Conservation (phyloP, 2,113 vertebrate genomes). For the Poecile atricapillus region DNA sequence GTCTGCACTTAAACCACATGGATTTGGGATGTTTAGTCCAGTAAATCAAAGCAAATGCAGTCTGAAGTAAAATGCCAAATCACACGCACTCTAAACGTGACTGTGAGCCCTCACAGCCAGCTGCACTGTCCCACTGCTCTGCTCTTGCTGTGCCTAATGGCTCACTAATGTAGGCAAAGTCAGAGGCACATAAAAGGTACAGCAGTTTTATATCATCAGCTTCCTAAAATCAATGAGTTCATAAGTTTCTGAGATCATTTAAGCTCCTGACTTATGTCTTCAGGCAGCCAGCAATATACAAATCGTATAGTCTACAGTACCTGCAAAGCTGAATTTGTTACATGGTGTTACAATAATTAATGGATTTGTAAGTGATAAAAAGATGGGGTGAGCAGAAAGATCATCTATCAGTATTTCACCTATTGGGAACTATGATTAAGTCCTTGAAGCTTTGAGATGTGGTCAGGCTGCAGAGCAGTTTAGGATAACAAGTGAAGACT, state of each 20-base stretch:
- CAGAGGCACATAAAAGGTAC: neutral
- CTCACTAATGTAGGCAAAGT: neutral
- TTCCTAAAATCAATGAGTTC: constrained; percentile 29
- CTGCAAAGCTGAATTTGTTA: neutral
- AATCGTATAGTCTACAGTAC: neutral
- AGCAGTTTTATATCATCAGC: neutral
- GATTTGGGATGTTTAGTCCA: neutral
- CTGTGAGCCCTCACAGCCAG: neutral
- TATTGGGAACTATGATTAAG: constrained; percentile 29
- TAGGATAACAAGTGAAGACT: constrained; percentile 37
- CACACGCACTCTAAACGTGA: neutral
- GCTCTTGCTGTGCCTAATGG: neutral
- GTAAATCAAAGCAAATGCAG: neutral
- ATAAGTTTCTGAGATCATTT: constrained; percentile 11
- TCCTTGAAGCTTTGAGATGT: constrained; percentile 38
- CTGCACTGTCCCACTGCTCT: neutral
- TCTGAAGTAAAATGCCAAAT: neutral
- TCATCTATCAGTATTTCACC: constrained; percentile 29
- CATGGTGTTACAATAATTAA: constrained; percentile 7
- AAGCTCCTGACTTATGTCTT: neutral
- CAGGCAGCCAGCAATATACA: neutral
- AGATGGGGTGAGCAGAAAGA: neutral
- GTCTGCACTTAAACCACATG: neutral
- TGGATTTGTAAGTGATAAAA: constrained; percentile 30
- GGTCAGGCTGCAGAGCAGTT: constrained; percentile 14